Percentiles rank a stretch among this genome's conserved stretches.
Evolutionary conservation across 2,113 vertebrate species (phyloP).

Genomic region (Cochlearius cochlearius): DNA sequence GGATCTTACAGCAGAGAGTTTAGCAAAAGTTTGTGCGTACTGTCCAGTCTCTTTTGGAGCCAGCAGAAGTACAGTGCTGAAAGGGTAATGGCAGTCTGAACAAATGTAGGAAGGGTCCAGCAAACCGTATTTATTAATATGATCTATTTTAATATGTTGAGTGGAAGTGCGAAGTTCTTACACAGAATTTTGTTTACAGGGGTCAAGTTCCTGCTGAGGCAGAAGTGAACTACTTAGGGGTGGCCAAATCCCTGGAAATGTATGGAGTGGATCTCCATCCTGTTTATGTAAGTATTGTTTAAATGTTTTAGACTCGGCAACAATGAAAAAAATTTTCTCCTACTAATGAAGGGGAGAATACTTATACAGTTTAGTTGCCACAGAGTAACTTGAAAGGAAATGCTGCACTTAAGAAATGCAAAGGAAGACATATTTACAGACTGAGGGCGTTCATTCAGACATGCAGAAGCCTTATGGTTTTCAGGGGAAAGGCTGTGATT

Average conservation of each 20-base stretch:
- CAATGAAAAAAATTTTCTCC: background rate
- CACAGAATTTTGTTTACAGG: conserved; percentile 65
- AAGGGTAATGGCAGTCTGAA: background rate
- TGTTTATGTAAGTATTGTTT: conserved; percentile 84
- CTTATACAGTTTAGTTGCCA: background rate
- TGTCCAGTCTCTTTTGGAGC: background rate
- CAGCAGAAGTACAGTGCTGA: background rate
- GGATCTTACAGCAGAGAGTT: background rate
- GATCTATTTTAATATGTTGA: background rate
- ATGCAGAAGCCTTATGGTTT: background rate
- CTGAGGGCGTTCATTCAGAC: background rate
- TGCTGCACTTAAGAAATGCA: background rate
- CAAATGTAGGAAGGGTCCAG: background rate
- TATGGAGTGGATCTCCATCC: conserved; percentile 92
- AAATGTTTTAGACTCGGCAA: conserved; percentile 23
- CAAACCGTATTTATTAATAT: background rate
- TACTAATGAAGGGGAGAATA: background rate
- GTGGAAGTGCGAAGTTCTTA: background rate
- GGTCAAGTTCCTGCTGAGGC: conserved; percentile 84
- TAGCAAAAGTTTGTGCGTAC: background rate
- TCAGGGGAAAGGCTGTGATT: conserved; percentile 44
- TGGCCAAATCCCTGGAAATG: conserved; percentile 89
- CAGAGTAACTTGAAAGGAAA: background rate
- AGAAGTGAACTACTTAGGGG: conserved; percentile 84
- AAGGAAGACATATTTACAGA: background rate